These are phyloP conservation scores for Rhingia rostrata DNA, from an alignment of 2,888 invertebrate genomes.

Conservation along the genomic window DNA sequence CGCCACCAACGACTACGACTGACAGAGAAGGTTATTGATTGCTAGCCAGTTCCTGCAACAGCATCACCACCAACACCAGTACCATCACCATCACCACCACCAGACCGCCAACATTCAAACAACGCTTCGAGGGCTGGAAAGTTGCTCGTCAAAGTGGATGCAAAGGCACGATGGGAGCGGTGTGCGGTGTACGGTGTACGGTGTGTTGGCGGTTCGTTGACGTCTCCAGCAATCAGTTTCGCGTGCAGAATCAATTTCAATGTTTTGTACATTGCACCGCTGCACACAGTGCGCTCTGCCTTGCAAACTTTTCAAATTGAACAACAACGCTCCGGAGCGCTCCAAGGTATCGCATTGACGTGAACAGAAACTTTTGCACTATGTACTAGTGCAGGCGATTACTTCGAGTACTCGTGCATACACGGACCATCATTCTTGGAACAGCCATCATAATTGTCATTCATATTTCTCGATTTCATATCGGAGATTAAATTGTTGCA, in stretches of 20 bases:
- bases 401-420: neutral
- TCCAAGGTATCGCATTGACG: slow-evolving; percentile 48
- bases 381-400: slow-evolving; percentile 35
- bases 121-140: slow-evolving; percentile 42
- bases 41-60: slow-evolving; percentile 47
- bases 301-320: slow-evolving; percentile 68
- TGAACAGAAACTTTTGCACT: slow-evolving; percentile 58
- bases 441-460: slow-evolving; percentile 58
- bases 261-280: slow-evolving; percentile 53
- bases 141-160: slow-evolving; percentile 34
- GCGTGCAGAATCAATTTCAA: slow-evolving; percentile 69
- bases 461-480: slow-evolving; percentile 64
- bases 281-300: neutral
- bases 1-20: slow-evolving; percentile 10
- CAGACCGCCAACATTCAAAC: slow-evolving; percentile 17
- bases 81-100: neutral
- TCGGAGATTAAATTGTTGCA: slow-evolving; percentile 63
- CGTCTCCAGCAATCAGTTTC: slow-evolving; percentile 68
- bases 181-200: neutral
- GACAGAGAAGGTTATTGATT: slow-evolving; percentile 47
- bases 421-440: slow-evolving; percentile 12
- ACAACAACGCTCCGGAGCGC: slow-evolving; percentile 50
- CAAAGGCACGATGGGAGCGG: slow-evolving; percentile 1
- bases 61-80: slow-evolving; percentile 24
- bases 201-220: slow-evolving; percentile 58